Percentiles rank a stretch among this genome's conserved stretches.
phyloP scores from a whole-genome alignment of 1,140 invertebrate species.

The Orius laevigatus region DNA sequence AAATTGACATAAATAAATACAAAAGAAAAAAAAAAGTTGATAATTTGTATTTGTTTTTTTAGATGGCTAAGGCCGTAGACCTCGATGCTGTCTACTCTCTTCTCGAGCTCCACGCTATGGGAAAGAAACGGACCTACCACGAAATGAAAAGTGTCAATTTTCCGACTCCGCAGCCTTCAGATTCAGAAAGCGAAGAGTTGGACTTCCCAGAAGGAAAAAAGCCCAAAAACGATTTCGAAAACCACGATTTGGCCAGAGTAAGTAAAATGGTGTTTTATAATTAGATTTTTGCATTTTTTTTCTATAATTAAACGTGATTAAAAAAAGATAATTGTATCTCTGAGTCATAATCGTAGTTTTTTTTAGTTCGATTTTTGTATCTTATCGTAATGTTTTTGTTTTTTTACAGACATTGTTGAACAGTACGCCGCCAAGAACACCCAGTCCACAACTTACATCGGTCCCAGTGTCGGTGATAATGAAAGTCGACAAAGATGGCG shows the following conservation, averaged over 20 bases:
- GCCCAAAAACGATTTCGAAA: constrained; percentile 18
- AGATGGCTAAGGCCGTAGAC: not conserved
- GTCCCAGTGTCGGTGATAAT: constrained; percentile 56
- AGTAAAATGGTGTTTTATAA: constrained; percentile 14
- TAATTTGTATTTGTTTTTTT: too few relatives aligned
- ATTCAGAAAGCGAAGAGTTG: constrained; percentile 32
- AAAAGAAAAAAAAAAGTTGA: too few relatives aligned
- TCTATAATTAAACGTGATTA: not conserved
- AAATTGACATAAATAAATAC: too few relatives aligned
- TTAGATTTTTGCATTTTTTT: not conserved
- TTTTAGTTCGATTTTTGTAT: not conserved
- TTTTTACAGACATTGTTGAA: constrained; percentile 29
- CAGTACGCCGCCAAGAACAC: constrained; percentile 30
- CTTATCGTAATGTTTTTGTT: constrained; percentile 20
- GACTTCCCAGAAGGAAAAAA: constrained; percentile 19
- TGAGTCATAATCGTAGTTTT: not conserved
- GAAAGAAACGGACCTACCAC: constrained; percentile 22
- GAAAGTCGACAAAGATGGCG: constrained; percentile 57
- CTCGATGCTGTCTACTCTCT: constrained; percentile 3
- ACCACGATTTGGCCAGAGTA: constrained; percentile 28
- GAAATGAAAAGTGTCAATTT: constrained; percentile 21
- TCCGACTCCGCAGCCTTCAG: constrained; percentile 34
- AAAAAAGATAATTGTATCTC: not conserved
- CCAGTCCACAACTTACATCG: constrained; percentile 27
- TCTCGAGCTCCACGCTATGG: constrained; percentile 10